These are phyloP conservation scores for Chaenodraco wilsoni DNA, from an alignment of 2,797 vertebrate genomes.

Conservation along the genomic window DNA sequence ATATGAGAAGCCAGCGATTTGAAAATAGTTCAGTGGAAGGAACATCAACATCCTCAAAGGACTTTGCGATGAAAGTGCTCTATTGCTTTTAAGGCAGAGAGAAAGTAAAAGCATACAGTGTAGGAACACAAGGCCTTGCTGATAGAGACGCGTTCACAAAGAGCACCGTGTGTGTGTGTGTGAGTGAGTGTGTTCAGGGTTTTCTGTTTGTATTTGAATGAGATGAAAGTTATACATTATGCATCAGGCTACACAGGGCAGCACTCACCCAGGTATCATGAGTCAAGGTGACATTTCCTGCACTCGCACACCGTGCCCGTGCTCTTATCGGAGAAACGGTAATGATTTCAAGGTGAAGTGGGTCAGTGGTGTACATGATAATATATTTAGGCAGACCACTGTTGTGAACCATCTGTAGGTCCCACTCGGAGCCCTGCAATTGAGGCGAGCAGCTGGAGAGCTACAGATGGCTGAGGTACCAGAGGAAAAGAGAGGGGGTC, in stretches of 20 bases:
- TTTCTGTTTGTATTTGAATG: conserved; percentile 45
- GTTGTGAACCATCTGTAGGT: conserved; percentile 82
- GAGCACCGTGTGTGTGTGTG: conserved; percentile 11
- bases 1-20: conserved; percentile 33
- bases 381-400: conserved; percentile 85
- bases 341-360: conserved; percentile 81
- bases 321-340: conserved; percentile 60
- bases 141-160: conserved; percentile 50
- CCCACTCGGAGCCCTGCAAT: conserved; percentile 68
- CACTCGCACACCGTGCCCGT: conserved; percentile 46
- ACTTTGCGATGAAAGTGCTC: conserved; percentile 50
- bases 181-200: not conserved
- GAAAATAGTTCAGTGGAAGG: conserved; percentile 53
- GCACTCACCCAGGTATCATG: conserved; percentile 59
- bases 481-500: conserved; percentile 54
- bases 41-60: conserved; percentile 60
- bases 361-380: conserved; percentile 80
- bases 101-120: conserved; percentile 45
- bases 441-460: conserved; percentile 84
- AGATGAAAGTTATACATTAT: conserved; percentile 70
- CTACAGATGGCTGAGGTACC: conserved; percentile 81
- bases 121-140: conserved; percentile 41
- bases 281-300: conserved; percentile 72
- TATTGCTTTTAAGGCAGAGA: conserved; percentile 44
- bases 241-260: conserved; percentile 55